Base-by-base conservation (phyloP, 2,888 invertebrate genomes). In the Yponomeuta plumbellus region DNA sequence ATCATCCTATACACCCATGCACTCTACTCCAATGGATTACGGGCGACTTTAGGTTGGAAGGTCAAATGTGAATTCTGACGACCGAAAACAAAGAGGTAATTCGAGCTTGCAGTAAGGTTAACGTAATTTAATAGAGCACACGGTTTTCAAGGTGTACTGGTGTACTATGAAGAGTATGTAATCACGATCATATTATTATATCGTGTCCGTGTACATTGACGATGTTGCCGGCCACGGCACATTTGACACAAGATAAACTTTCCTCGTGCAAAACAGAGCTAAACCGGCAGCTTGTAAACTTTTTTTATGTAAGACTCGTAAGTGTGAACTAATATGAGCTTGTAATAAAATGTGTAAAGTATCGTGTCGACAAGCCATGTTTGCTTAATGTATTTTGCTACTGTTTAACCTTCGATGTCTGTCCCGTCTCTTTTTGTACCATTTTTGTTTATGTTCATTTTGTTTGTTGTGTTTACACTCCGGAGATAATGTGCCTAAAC, bases 331-430 rank as follows among this genome's bases (percentile, higher is more conserved):
- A 34, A 61, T 40, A 64, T 52, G 63, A 61, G 57, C 56, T 61
- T 63, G 57, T 65, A 65, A 66, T 65, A 58, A 26, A 62, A 52
- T 34, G 40, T 39, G 59, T 59, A 59, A 59, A 59, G 11, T 59
- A 59, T 21, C 20, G 23, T 59, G 59, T 59, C 22, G 22, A 59
- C 59, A 23, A 34, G 59, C 10, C 13, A 52, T 52, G 44, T 52
- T 52, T 17, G 44, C 17, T n/a, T 21, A 58, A 11, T 58, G 22
- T 59, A 20, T n/a, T 59, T 59, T 59, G 59, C 59, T 23, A 13
- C 59, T 59, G 59, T 59, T 52, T 59, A 59, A 59, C 59, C 59
- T 59, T 59, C 59, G 59, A 13, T 22, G 58, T 21, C 59, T 59
- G 59, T 59, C 21, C 23, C 59, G 21, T 59, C 21, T 22, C 17